Conservation (phyloP, 2,113 vertebrate genomes). For the Vombatus ursinus region DNA sequence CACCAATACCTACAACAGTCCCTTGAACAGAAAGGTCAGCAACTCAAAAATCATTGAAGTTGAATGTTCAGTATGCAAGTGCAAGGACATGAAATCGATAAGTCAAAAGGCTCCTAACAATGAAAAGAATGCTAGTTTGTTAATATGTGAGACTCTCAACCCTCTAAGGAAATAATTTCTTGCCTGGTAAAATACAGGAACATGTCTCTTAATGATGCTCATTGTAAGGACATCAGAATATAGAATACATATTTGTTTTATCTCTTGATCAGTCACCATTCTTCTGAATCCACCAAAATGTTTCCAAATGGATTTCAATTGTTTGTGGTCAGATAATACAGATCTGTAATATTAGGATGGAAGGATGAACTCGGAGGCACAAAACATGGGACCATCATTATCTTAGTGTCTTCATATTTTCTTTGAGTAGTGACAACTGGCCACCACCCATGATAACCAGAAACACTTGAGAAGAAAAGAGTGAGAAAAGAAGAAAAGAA, state of each 20-base stretch:
- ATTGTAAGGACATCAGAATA: background rate
- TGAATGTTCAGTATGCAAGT: background rate
- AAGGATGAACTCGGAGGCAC: background rate
- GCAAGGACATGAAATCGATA: background rate
- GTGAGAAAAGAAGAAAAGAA: background rate
- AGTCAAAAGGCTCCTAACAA: background rate
- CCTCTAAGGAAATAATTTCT: background rate
- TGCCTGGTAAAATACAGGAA: background rate
- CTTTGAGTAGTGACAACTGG: background rate
- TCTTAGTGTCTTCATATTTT: slow-evolving; percentile 10
- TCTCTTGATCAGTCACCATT: background rate
- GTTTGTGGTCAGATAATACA: slow-evolving; percentile 27
- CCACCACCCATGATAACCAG: background rate
- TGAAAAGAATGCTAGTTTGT: background rate
- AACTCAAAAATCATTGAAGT: background rate
- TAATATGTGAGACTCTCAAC: background rate
- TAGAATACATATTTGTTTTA: background rate
- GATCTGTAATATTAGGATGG: background rate
- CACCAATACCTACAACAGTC: background rate
- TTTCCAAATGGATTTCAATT: background rate
- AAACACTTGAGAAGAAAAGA: background rate
- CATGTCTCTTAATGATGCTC: background rate
- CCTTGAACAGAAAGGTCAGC: background rate
- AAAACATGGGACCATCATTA: background rate
- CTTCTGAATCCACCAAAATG: background rate